Conservation (phyloP, 2,113 vertebrate genomes). For the Meriones unguiculatus region DNA sequence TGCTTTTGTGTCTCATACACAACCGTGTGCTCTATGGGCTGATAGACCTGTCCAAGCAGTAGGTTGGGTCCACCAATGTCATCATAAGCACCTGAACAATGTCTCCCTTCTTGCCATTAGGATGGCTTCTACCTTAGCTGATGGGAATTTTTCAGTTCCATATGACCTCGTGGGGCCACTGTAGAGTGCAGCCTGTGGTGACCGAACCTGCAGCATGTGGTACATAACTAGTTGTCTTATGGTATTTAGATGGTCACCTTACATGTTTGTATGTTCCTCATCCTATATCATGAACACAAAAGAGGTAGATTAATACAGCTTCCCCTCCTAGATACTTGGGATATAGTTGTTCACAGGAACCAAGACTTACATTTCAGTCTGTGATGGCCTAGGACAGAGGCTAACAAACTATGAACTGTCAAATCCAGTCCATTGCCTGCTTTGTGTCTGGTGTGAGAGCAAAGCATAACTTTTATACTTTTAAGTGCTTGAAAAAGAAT, state of each 20-base stretch:
- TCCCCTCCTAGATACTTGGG: not conserved
- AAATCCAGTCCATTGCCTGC: not conserved
- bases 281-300: not conserved
- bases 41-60: not conserved
- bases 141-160: not conserved
- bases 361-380: not conserved
- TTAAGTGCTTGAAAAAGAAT: constrained; percentile 2
- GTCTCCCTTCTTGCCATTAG: not conserved
- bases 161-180: not conserved
- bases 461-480: constrained; percentile 30
- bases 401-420: not conserved
- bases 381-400: not conserved
- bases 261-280: not conserved
- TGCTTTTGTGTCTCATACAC: not conserved
- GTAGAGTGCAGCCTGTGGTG: not conserved
- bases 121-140: not conserved
- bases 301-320: not conserved
- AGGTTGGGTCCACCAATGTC: not conserved
- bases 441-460: not conserved
- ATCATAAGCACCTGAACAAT: not conserved
- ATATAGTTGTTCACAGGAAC: not conserved
- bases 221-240: not conserved
- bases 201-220: not conserved
- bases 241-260: not conserved
- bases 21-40: not conserved